Evolutionary conservation across 2,113 vertebrate genomes (phyloP).

Genomic region (Rhinogobius similis): DNA sequence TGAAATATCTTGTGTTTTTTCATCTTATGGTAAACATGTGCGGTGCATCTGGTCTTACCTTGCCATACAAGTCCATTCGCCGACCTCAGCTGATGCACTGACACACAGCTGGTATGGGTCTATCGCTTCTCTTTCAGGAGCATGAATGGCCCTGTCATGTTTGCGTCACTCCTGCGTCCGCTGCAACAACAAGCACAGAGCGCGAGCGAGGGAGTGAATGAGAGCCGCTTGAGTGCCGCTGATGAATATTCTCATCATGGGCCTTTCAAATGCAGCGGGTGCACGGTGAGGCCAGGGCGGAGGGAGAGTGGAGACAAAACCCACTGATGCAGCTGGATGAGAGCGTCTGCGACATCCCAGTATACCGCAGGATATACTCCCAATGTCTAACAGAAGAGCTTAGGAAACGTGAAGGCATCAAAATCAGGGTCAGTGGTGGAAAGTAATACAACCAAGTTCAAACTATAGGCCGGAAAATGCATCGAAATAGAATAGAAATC

Average conservation of each 20-base stretch:
- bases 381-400: too few relatives aligned
- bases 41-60: constrained; percentile 75
- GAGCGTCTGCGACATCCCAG: not conserved
- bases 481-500: too few relatives aligned
- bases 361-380: too few relatives aligned
- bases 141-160: constrained; percentile 51
- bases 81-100: not conserved
- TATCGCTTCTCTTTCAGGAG: constrained; percentile 30
- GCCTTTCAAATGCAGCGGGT: constrained; percentile 26
- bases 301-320: not conserved
- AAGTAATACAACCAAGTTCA: too few relatives aligned
- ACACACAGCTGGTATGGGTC: constrained; percentile 13
- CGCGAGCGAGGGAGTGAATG: constrained; percentile 52
- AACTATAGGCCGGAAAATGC: too few relatives aligned
- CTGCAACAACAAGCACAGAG: constrained; percentile 14
- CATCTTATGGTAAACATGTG: too few relatives aligned
- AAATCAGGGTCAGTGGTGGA: too few relatives aligned
- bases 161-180: constrained; percentile 54
- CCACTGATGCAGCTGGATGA: not conserved
- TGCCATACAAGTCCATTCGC: constrained; percentile 85
- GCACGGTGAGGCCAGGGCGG: constrained; percentile 10
- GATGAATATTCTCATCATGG: constrained; percentile 48
- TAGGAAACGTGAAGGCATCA: too few relatives aligned
- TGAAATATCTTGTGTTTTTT: too few relatives aligned
- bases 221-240: constrained; percentile 43